Percentiles rank a stretch among this genome's conserved stretches.
phyloP scores from a whole-genome alignment of 2,113 vertebrate genomes.

The Geococcyx californianus region DNA sequence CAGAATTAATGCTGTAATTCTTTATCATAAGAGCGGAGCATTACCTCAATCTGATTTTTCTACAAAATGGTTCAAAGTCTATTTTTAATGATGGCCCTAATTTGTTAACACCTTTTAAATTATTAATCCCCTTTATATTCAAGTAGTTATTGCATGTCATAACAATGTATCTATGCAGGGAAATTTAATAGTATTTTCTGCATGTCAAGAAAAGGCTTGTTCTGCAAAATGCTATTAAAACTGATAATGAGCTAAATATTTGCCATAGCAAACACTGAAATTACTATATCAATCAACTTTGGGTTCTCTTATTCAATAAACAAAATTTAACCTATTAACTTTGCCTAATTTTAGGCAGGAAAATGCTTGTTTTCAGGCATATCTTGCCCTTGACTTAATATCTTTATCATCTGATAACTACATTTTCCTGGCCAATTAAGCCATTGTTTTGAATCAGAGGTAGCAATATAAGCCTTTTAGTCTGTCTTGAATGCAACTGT shows the following conservation, averaged over 20 bases:
- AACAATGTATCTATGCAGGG: constrained; percentile 99
- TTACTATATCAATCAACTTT: constrained; percentile 88
- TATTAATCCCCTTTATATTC: constrained; percentile 99
- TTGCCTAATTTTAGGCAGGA: constrained; percentile 79
- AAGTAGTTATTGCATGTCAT: constrained; percentile 99
- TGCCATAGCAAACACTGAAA: constrained; percentile 92
- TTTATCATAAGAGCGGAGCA: constrained; percentile 95
- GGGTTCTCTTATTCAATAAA: constrained; percentile 83
- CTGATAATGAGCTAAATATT: constrained; percentile 99
- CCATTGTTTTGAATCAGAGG: constrained; percentile 59
- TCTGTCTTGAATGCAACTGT: constrained; percentile 17
- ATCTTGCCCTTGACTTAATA: constrained; percentile 66
- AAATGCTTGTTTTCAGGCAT: constrained; percentile 72
- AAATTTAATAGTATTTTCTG: constrained; percentile 99
- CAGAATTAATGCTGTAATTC: constrained; percentile 99
- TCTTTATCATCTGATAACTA: constrained; percentile 72
- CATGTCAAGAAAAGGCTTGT: constrained; percentile 93
- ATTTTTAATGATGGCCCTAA: constrained; percentile 99
- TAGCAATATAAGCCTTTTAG: constrained; percentile 43
- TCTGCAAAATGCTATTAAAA: constrained; percentile 95
- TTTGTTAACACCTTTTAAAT: constrained; percentile 99
- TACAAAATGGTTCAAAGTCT: constrained; percentile 98
- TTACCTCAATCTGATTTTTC: constrained; percentile 99
- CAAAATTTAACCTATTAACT: constrained; percentile 85
- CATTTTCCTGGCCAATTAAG: constrained; percentile 62